Conservation (phyloP, 2,797 vertebrate species). For the Ctenosaura bakeri region DNA sequence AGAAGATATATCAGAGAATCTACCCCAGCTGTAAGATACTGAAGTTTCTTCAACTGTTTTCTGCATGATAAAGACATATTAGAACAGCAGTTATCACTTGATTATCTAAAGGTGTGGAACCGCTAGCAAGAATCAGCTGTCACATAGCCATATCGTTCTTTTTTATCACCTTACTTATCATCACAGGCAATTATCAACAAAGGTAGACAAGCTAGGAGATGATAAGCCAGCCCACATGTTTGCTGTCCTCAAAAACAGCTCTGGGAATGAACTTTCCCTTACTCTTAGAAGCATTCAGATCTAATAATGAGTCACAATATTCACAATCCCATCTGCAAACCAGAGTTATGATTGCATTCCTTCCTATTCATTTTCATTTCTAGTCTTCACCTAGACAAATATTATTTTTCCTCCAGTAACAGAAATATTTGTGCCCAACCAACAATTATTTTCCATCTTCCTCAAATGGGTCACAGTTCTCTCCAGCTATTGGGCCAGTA, state of each 20-base stretch:
- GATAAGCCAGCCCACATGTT: slow-evolving; percentile 33
- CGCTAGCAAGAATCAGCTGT: neutral
- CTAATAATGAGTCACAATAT: slow-evolving; percentile 24
- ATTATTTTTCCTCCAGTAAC: slow-evolving; percentile 47
- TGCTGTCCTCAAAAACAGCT: slow-evolving; percentile 20
- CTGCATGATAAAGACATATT: neutral
- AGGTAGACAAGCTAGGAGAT: slow-evolving; percentile 31
- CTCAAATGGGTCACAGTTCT: no score
- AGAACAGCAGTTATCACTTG: neutral
- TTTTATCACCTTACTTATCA: slow-evolving; percentile 28
- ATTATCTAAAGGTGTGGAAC: slow-evolving; percentile 27
- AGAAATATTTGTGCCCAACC: slow-evolving; percentile 62
- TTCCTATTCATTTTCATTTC: slow-evolving; percentile 62
- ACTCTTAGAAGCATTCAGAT: neutral
- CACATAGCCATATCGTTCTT: neutral
- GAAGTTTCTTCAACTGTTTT: slow-evolving; percentile 2
- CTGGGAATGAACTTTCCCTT: slow-evolving; percentile 31
- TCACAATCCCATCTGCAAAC: slow-evolving; percentile 29
- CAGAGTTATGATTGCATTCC: slow-evolving; percentile 70
- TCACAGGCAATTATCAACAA: slow-evolving; percentile 27
- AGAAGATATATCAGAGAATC: no score
- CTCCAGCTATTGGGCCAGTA: no score
- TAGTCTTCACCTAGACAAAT: slow-evolving; percentile 65
- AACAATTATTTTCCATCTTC: slow-evolving; percentile 57
- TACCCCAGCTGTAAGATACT: neutral